These are phyloP conservation scores for Trichogramma pretiosum DNA, from an alignment of 1,140 invertebrate genomes.

Conservation along the genomic window DNA sequence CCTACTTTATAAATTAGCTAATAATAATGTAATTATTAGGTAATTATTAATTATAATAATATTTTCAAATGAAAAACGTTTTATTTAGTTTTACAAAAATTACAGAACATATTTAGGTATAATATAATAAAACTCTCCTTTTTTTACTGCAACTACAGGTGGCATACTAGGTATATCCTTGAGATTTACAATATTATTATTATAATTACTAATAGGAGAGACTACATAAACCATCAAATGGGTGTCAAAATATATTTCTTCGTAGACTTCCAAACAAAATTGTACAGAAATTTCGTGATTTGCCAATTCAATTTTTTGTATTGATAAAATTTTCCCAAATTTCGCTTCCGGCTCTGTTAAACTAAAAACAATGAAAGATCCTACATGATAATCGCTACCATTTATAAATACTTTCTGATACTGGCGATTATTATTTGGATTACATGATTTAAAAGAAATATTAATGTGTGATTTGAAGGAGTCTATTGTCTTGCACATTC, in stretches of 20 bases:
- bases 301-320: background rate
- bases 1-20: too few relatives aligned
- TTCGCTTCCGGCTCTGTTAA: background rate
- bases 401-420: background rate
- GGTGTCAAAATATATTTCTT: background rate
- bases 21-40: too few relatives aligned
- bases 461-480: background rate
- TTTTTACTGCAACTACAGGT: background rate
- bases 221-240: background rate
- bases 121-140: background rate
- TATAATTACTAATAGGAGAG: background rate
- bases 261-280: background rate
- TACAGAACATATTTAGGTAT: background rate
- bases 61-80: too few relatives aligned
- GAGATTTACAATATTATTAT: background rate
- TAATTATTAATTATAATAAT: too few relatives aligned
- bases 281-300: background rate
- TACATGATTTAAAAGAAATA: background rate
- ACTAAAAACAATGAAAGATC: background rate
- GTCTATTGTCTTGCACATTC: constrained; percentile 12
- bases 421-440: background rate
- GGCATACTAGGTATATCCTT: background rate
- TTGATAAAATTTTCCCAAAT: background rate
- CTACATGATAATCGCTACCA: background rate
- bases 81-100: too few relatives aligned